Base-by-base conservation (phyloP, 2,888 invertebrate genomes). In the Xanthia togata region DNA sequence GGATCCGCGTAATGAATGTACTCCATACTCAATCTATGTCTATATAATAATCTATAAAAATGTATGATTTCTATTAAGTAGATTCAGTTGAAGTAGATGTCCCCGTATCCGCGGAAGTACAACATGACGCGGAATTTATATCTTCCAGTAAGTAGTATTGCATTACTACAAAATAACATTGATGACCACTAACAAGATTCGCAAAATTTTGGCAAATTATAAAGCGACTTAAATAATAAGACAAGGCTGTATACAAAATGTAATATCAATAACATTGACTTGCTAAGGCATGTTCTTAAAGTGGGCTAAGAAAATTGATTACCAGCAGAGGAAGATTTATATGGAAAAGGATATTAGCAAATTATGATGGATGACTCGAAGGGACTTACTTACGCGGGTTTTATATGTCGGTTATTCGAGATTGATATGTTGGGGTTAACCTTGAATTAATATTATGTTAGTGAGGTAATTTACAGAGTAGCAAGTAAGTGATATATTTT, bases 321-420 rank as follows among this genome's bases (percentile, higher is more conserved):
- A 76, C 84, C 59, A 38, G 17, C 73, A 35, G 68, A 76, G 63
- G 64, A 85, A 81, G 81, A 86, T 85, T 86, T 86, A 85, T 86
- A 86, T 74, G 83, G 68, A 82, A 63, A 80, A 73, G 70, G 78
- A 84, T 87, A 87, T 82, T 85, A 87, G 78, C 78, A 85, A 87
- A 86, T 87, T 82, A 78, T 86, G 86, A 86, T 87, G 78, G 85
- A 87, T 85, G 87, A 73, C 70, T 62, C 23, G 72, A 12, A 55
- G 68, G 62, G 59, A 74, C 72, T 84, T 74, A 82, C 73, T 77
- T 79, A 77, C 60, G 50, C 41, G 63, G 53, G 70, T 63, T 72
- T 75, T 65, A 78, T 71, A 67, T 70, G 67, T 44, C 60, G 47
- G 72, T 75, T 72, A 82, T 59, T 35, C 20, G 72, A 78, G 71